phyloP scores from a whole-genome alignment of 2,888 invertebrate genomes.

The Fabriciana adippe region DNA sequence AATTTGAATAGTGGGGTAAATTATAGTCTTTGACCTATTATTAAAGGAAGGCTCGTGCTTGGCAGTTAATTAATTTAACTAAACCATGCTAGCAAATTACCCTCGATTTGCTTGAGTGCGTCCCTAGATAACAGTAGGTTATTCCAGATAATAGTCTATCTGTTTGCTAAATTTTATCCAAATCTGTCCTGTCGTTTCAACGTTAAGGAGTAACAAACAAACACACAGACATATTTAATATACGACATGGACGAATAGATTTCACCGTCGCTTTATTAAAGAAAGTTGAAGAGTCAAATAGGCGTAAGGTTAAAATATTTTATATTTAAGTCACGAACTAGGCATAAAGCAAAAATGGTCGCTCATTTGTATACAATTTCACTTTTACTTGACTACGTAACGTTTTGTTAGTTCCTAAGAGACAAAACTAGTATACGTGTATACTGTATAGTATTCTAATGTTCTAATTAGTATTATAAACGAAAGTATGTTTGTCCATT shows the following conservation, averaged over 20 bases:
- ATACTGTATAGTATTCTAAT: not conserved
- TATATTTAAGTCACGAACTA: conserved; percentile 30
- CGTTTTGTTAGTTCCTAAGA: conserved; percentile 12
- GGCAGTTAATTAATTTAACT: no score
- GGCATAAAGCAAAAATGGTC: conserved; percentile 27
- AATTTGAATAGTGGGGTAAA: not conserved
- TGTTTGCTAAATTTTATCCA: no score
- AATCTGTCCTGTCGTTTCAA: no score
- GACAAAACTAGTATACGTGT: not conserved
- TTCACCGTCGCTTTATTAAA: not conserved
- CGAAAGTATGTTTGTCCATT: no score
- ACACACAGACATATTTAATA: not conserved
- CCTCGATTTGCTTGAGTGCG: no score
- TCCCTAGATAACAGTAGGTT: no score
- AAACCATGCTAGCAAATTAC: not conserved
- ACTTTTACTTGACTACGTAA: conserved; percentile 32
- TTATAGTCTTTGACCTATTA: not conserved
- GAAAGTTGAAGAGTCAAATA: conserved; percentile 4
- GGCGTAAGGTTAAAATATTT: conserved; percentile 11
- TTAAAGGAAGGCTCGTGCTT: no score
- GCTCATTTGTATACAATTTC: conserved; percentile 28
- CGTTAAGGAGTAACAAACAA: not conserved
- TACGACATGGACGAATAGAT: not conserved
- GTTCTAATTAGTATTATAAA: not conserved
- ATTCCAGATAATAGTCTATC: no score